A percentile compares a stretch with the other conserved stretches of the same genome.
phyloP scores from a whole-genome alignment of 1,140 invertebrate species.

The Hycleus cichorii region DNA sequence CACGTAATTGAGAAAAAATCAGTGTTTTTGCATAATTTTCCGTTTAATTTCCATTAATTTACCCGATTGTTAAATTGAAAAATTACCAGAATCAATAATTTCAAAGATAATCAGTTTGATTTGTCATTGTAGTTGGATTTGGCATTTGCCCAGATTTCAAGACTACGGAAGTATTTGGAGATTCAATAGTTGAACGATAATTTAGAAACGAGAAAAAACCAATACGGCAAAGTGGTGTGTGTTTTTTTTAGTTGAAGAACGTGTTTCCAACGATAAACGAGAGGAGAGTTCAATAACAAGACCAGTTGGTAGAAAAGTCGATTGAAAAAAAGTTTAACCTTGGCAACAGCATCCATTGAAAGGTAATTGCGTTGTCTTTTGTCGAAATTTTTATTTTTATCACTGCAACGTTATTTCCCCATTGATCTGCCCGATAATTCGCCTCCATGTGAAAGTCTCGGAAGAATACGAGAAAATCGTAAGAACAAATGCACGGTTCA shows the following conservation, averaged over 20 bases:
- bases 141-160: constrained; percentile 12
- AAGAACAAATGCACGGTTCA: too few species aligned
- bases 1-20: not conserved
- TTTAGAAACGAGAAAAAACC: not conserved
- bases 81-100: too few species aligned
- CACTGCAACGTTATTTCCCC: not conserved
- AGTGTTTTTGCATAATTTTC: not conserved
- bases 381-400: constrained; percentile 3
- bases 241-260: too few species aligned
- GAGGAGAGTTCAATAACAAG: not conserved
- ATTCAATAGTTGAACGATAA: not conserved
- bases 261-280: not conserved
- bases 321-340: constrained; percentile 8
- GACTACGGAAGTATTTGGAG: constrained; percentile 10
- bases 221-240: not conserved
- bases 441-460: constrained; percentile 8
- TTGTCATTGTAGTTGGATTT: constrained; percentile 3
- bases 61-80: too few species aligned
- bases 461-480: not conserved
- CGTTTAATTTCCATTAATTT: too few species aligned
- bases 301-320: not conserved
- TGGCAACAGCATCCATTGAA: constrained; percentile 6
- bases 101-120: not conserved
- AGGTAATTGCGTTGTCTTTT: constrained; percentile 15
- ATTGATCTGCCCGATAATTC: not conserved